A percentile compares a stretch with the other conserved stretches of the same genome.
phyloP scores from a whole-genome alignment of 2,888 invertebrate genomes.

The Spodoptera exigua region DNA sequence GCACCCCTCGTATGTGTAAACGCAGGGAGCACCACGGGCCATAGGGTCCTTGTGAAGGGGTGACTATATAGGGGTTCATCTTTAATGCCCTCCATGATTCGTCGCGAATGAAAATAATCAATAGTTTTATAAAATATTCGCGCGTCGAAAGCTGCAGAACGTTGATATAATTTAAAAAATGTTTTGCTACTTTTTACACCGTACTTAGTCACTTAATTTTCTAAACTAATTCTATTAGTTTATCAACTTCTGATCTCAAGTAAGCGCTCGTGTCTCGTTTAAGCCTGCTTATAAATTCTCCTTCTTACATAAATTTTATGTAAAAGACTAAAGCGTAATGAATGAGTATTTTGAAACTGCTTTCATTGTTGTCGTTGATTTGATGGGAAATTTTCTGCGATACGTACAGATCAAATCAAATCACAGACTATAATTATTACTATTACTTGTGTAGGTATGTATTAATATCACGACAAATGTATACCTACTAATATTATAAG shows the following conservation, averaged over 20 bases:
- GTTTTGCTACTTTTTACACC: too few relatives aligned
- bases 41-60: constrained; percentile 49
- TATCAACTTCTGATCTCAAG: not conserved
- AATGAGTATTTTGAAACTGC: too few relatives aligned
- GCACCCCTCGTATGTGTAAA: constrained; percentile 35
- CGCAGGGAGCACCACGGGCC: constrained; percentile 13
- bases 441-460: too few relatives aligned
- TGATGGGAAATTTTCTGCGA: too few relatives aligned
- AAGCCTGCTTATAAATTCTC: constrained; percentile 1
- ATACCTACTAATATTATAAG: too few relatives aligned
- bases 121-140: constrained; percentile 44
- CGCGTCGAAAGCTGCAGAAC: constrained; percentile 25
- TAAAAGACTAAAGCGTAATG: too few relatives aligned
- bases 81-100: constrained; percentile 47
- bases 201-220: not conserved
- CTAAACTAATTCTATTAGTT: not conserved
- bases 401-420: too few relatives aligned
- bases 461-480: too few relatives aligned
- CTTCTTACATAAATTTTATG: too few relatives aligned
- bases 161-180: too few relatives aligned
- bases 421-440: too few relatives aligned
- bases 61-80: constrained; percentile 40
- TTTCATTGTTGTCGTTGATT: too few relatives aligned
- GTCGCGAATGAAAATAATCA: constrained; percentile 46
- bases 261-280: not conserved